Base-by-base conservation (phyloP, 2,888 invertebrate species). In the Embidobia sp. region DNA sequence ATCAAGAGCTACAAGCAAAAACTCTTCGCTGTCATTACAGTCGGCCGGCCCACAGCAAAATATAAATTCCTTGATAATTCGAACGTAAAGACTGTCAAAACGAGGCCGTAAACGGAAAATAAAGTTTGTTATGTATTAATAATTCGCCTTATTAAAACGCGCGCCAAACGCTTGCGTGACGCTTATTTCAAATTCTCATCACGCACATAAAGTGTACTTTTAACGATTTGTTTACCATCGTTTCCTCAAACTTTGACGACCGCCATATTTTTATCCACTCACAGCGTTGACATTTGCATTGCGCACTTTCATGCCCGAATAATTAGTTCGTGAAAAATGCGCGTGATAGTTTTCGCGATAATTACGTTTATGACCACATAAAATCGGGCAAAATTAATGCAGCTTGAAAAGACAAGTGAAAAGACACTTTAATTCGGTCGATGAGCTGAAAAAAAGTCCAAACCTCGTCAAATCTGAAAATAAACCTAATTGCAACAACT, bases 151-250 rank as follows among this genome's bases (percentile, higher is more conserved):
- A 55, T 55, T 63, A 72, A 55, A 72, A 48, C 49, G 26, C 29
- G 22, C 33, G 8, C 13, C 16, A 22, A 53, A 27, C 33, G 18
- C 10, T 67, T 40, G 57, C 44, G 53, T 57, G 40, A 46, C 35
- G 31, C 37, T 66, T 15, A 35, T 27, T 44, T 46, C 44, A 18
- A 44, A 35, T 53, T 66, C 53, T 35, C 53, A 53, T 61, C 46
- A 44, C 35, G 35, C 18, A 55, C 37, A 55, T 55, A 35, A 67
- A 55, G 16, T 35, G 33, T 35, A 53, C 66, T 35, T 53, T 66
- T 44, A 66, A 66, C 27, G 66, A 44, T 66, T 53, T 66, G 53
- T 66, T 53, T 53, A 53, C 53, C 31, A 51, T 64, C 51, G 31
- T 26, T 26, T 64, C 26, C 33, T 44, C 29, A 33, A 26, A 51